Conservation (phyloP, 2,797 vertebrate species). For the Hybognathus amarus region DNA sequence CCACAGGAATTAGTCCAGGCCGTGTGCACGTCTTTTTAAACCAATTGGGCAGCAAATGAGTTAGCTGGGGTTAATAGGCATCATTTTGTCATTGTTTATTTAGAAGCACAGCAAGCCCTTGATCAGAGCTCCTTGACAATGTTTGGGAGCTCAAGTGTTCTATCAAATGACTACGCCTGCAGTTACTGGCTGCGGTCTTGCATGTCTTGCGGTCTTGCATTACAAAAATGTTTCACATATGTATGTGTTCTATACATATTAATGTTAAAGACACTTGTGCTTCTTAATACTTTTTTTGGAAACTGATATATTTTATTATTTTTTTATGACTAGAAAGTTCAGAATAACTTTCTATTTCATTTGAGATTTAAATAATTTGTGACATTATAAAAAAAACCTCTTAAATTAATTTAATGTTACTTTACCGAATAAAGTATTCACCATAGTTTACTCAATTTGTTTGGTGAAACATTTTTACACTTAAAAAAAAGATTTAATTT, state of each 20-base stretch:
- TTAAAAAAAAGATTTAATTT: no score
- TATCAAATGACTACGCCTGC: slow-evolving; percentile 42
- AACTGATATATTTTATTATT: no score
- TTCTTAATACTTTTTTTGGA: not conserved
- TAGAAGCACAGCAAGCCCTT: slow-evolving; percentile 56
- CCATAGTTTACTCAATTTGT: no score
- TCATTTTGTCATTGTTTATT: slow-evolving; percentile 64
- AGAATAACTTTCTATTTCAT: not conserved
- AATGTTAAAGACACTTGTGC: not conserved
- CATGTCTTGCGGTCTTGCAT: no score
- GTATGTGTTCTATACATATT: not conserved
- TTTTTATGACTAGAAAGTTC: not conserved
- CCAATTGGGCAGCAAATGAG: slow-evolving; percentile 68
- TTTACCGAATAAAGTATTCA: no score
- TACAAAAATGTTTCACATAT: not conserved
- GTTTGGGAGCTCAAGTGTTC: slow-evolving; percentile 42
- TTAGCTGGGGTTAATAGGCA: slow-evolving; percentile 65
- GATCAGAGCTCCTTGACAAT: slow-evolving; percentile 55
- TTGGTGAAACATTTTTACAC: no score
- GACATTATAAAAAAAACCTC: no score
- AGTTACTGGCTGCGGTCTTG: slow-evolving; percentile 14
- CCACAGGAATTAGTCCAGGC: slow-evolving; percentile 50
- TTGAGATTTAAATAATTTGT: not conserved
- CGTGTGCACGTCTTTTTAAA: slow-evolving; percentile 60
- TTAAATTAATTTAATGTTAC: no score